phyloP scores from a whole-genome alignment of 2,797 vertebrate species.

The Manis javanica region DNA sequence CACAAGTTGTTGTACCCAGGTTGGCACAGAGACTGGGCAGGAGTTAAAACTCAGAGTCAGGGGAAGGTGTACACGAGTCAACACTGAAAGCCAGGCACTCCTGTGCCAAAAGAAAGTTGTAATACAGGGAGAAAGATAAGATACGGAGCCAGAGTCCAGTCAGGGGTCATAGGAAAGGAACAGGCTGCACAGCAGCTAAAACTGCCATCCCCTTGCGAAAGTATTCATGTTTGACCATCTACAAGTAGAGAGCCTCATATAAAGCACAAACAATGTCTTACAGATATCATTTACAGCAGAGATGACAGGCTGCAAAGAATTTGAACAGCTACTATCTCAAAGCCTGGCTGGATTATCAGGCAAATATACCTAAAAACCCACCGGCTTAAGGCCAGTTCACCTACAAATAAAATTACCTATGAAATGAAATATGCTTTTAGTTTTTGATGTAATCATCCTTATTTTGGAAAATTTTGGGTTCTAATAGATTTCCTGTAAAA shows the following conservation, averaged over 20 bases:
- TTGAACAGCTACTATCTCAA: background rate
- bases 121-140: slow-evolving; percentile 29
- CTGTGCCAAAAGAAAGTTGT: slow-evolving; percentile 38
- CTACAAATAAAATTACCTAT: background rate
- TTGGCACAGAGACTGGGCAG: slow-evolving; percentile 47
- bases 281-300: background rate
- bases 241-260: background rate
- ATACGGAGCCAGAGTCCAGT: background rate
- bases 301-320: background rate
- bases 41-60: slow-evolving; percentile 49
- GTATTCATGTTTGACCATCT: background rate
- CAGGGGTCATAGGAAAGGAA: background rate
- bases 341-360: background rate
- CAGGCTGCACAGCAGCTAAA: background rate
- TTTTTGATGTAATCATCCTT: slow-evolving; percentile 7
- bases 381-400: background rate
- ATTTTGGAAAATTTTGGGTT: slow-evolving; percentile 4
- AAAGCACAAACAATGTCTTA: background rate
- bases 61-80: slow-evolving; percentile 3
- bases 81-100: background rate
- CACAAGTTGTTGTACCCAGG: slow-evolving; percentile 54
- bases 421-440: background rate
- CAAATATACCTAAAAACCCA: background rate
- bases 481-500: background rate
- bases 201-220: background rate